These are phyloP conservation scores for Cryptotermes secundus DNA, from an alignment of 1,140 invertebrate species.

Conservation along the genomic window DNA sequence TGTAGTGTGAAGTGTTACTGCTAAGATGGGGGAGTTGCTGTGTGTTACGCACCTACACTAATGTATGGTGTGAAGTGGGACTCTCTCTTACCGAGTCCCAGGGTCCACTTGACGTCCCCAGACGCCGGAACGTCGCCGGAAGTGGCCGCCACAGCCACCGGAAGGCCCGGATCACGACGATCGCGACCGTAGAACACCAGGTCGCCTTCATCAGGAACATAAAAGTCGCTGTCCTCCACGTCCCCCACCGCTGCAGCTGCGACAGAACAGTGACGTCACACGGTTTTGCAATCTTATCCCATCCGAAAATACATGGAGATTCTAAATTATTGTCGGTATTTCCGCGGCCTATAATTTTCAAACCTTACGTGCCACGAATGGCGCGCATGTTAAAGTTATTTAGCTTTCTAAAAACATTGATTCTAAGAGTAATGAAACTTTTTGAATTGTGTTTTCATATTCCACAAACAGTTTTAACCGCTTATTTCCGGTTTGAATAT, in stretches of 20 bases:
- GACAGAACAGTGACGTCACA: background rate
- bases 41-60: constrained; percentile 42
- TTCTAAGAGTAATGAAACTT: no score
- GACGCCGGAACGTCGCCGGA: background rate
- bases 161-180: background rate
- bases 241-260: constrained; percentile 12
- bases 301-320: no score
- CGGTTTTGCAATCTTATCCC: no score
- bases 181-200: background rate
- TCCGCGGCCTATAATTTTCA: no score
- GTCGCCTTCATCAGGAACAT: background rate
- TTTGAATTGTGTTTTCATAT: no score
- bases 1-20: background rate
- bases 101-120: constrained; percentile 34
- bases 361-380: no score
- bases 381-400: no score
- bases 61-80: constrained; percentile 40
- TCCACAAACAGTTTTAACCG: no score
- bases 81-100: constrained; percentile 42
- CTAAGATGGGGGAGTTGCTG: background rate
- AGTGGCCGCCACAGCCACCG: background rate
- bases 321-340: no score
- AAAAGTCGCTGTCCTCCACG: background rate
- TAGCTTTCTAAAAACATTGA: no score
- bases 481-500: no score